Evolutionary conservation across 2,113 vertebrate species (phyloP).

Genomic region (Ammospiza caudacuta): DNA sequence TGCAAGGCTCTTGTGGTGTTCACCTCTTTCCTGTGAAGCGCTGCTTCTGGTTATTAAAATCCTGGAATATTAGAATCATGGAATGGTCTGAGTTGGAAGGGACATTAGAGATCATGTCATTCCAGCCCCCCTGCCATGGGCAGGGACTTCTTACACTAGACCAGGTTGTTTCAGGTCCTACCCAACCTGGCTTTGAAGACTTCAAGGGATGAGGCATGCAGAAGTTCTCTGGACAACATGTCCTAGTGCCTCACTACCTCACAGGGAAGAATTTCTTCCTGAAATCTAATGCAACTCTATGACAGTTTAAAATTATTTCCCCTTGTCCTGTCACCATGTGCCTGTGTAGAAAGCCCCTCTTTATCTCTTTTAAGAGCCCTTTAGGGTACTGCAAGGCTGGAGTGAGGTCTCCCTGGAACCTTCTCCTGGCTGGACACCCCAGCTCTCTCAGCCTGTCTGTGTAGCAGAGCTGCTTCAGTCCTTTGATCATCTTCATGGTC

Average conservation of each 20-base stretch:
- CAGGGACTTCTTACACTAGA: not conserved
- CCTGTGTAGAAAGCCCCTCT: not conserved
- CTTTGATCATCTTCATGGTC: not conserved
- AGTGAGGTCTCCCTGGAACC: not conserved
- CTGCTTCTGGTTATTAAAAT: not conserved
- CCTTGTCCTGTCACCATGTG: not conserved
- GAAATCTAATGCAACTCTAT: not conserved
- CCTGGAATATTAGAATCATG: not conserved
- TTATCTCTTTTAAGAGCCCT: too few relatives aligned
- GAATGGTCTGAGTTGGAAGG: not conserved
- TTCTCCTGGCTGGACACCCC: not conserved
- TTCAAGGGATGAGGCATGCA: not conserved
- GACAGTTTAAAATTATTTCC: not conserved
- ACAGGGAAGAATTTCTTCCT: not conserved
- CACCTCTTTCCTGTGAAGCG: not conserved
- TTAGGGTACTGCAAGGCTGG: not conserved
- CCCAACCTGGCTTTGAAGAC: not conserved
- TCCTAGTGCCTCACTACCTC: not conserved
- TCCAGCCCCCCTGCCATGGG: not conserved
- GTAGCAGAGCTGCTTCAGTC: not conserved
- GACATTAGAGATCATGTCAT: not conserved
- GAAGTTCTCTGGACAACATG: not conserved
- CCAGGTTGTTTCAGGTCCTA: not conserved
- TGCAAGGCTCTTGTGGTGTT: not conserved
- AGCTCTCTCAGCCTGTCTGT: not conserved